These are phyloP conservation scores for Drosophila dunni DNA, from an alignment of 1,140 invertebrate genomes.

Conservation along the genomic window DNA sequence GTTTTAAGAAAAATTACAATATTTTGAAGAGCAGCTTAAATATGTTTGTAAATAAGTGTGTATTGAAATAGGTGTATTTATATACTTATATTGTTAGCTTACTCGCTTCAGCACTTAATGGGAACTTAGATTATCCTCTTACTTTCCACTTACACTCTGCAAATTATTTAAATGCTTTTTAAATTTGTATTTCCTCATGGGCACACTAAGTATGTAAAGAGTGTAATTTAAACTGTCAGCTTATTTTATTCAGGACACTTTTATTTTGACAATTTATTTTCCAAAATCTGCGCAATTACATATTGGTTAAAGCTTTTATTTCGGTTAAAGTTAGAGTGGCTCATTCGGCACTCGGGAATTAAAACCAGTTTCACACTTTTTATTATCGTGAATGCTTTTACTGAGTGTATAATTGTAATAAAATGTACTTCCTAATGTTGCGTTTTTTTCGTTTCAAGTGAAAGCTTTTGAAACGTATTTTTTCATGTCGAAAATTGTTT, in stretches of 20 bases:
- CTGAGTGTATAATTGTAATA: conserved; percentile 1
- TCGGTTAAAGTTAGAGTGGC: neutral
- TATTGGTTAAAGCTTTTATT: too few species aligned
- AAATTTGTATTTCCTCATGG: neutral
- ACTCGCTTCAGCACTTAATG: neutral
- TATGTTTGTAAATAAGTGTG: neutral
- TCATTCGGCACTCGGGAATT: conserved; percentile 14
- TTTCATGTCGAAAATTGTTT: conserved; percentile 2
- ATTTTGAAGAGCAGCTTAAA: too few species aligned
- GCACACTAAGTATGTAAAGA: neutral
- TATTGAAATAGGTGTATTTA: too few species aligned
- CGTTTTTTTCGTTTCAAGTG: neutral
- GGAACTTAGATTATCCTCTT: neutral
- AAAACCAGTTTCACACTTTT: conserved; percentile 4
- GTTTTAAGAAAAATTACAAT: too few species aligned
- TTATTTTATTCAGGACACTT: conserved; percentile 4
- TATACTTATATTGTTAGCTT: too few species aligned
- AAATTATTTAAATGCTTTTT: conserved; percentile 10
- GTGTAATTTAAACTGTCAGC: neutral
- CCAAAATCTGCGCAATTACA: too few species aligned
- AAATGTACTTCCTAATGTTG: neutral
- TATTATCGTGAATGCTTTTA: neutral
- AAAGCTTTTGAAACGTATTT: neutral
- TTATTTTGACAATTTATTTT: conserved; percentile 16
- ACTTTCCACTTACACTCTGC: neutral